Conservation (phyloP, 1,140 invertebrate genomes). For the Macrobrachium rosenbergii region DNA sequence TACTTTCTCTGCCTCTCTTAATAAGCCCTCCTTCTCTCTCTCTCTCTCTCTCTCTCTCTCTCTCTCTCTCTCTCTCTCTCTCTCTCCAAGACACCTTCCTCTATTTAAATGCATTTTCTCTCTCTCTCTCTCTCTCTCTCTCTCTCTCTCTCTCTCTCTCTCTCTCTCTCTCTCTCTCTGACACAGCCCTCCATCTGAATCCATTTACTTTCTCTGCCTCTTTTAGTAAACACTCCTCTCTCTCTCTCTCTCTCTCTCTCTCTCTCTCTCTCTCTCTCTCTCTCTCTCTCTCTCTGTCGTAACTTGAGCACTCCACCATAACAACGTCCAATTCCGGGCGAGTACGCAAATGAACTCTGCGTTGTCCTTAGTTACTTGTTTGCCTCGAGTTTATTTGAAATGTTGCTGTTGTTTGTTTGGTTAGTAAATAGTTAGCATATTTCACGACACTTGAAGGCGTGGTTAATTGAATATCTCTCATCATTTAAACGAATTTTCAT, state of each 20-base stretch:
- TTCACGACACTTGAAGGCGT: no score
- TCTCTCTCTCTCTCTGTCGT: conserved; percentile 23
- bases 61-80: not conserved
- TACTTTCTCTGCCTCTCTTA: no score
- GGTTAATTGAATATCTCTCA: no score
- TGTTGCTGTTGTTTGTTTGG: no score
- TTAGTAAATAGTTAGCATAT: no score
- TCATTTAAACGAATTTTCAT: no score
- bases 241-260: conserved; percentile 8
- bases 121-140: conserved; percentile 18
- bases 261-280: conserved; percentile 34
- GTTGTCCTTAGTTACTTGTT: no score
- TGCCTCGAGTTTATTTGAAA: no score
- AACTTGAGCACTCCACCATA: not conserved
- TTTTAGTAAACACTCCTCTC: not conserved
- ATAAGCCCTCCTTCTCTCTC: no score
- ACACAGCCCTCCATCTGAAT: not conserved
- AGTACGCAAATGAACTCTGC: no score
- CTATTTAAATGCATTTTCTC: not conserved
- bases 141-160: not conserved
- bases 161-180: conserved; percentile 9
- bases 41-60: conserved; percentile 8
- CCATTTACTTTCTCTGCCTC: not conserved
- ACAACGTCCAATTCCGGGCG: no score
- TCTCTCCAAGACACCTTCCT: not conserved